phyloP scores from a whole-genome alignment of 2,888 invertebrate genomes.

The Phyto melanocephala region DNA sequence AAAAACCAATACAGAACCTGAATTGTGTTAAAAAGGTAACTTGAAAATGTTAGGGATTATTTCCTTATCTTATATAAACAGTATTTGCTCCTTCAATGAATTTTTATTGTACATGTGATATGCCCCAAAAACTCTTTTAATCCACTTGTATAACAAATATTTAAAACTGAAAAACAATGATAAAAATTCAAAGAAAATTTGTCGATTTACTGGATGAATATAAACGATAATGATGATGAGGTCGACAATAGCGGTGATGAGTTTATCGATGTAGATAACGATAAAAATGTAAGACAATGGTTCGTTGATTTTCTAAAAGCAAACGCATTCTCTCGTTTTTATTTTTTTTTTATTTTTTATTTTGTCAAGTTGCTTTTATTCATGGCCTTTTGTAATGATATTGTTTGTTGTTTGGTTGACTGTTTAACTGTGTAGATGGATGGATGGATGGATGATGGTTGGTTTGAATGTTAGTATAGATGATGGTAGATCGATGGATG shows the following conservation, averaged over 20 bases:
- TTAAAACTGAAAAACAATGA: background rate
- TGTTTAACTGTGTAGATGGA: background rate
- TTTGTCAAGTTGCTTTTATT: constrained; percentile 23
- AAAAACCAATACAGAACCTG: too few relatives aligned
- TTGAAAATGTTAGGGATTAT: too few relatives aligned
- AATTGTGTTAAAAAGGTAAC: too few relatives aligned
- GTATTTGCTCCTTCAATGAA: too few relatives aligned
- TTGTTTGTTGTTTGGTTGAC: constrained; percentile 10
- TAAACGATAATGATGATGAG: constrained; percentile 17
- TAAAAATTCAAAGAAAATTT: constrained; percentile 14
- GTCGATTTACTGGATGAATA: constrained; percentile 38
- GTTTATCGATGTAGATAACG: constrained; percentile 37
- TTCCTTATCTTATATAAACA: too few relatives aligned
- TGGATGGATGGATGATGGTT: background rate
- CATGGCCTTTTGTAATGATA: constrained; percentile 38
- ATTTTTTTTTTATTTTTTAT: background rate
- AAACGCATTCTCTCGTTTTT: constrained; percentile 23
- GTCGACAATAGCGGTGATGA: constrained; percentile 36
- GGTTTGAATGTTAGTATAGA: background rate
- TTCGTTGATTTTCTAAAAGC: constrained; percentile 48
- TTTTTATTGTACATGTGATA: too few relatives aligned
- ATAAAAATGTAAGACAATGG: constrained; percentile 53
- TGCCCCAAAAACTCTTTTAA: background rate
- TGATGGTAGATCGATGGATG: background rate
- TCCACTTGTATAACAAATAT: background rate